Evolutionary conservation across 2,113 vertebrate species (phyloP).

Genomic region (Falcunculus frontatus): DNA sequence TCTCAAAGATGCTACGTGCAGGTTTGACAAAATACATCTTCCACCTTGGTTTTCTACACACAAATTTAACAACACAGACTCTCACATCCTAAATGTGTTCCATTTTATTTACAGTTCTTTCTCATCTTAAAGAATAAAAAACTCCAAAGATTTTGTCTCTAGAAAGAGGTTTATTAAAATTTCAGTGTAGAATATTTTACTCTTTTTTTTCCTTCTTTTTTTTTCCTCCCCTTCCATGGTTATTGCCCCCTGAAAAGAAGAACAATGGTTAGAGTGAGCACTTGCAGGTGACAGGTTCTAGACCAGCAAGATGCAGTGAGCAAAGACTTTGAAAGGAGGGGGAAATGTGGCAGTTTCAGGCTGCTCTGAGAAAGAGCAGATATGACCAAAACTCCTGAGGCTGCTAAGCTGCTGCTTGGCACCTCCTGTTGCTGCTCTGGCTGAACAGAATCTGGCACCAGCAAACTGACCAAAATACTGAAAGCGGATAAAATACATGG

Average conservation of each 20-base stretch:
- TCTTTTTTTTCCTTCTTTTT: neutral
- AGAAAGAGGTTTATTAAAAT: neutral
- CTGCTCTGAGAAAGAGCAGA: neutral
- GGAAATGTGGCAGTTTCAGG: neutral
- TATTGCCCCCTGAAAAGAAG: neutral
- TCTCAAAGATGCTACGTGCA: neutral
- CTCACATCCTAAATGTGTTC: neutral
- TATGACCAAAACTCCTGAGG: neutral
- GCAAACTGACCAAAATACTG: neutral
- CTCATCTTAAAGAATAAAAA: neutral
- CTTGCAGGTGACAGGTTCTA: neutral
- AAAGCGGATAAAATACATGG: neutral
- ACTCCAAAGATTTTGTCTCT: neutral
- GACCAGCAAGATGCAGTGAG: neutral
- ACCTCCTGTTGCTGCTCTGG: neutral
- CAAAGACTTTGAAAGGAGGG: neutral
- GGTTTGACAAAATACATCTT: neutral
- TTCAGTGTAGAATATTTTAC: neutral
- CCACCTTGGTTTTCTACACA: neutral
- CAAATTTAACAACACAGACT: neutral
- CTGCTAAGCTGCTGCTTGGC: neutral
- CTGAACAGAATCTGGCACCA: neutral
- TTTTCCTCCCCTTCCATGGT: neutral
- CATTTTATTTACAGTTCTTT: neutral
- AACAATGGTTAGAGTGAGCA: neutral